Base-by-base conservation (phyloP, 1,140 invertebrate genomes). In the Aplysia californica region DNA sequence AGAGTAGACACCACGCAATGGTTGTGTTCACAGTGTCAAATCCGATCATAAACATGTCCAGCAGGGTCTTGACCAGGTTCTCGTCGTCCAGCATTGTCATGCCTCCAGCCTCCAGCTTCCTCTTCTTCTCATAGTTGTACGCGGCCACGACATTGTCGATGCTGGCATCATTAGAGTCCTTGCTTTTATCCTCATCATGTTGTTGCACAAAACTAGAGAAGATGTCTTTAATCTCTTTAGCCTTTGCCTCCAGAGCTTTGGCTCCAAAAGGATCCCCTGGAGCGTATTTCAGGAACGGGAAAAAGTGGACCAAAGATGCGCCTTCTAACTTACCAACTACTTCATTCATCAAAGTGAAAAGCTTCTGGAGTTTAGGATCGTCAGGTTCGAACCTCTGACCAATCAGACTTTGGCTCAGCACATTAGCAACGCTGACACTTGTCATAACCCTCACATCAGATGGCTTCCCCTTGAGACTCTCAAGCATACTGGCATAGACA, bases 21-120 rank as follows among this genome's bases (percentile, higher is more conserved):
- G 96, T 95, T 0, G 94, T 93, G 38, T 96, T 89, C 0, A 95
- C 95, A 0, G 96, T 98, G 85, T 98, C 97, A n/a, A 95, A 92
- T 0, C 96, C 96, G 23, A 96, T 96, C 0, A 96, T 95, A 84
- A 96, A 96, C 75, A 98, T 90, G 89, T 98, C 96, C 21, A 71
- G 29, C 6, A 87, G 77, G 6, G 64, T 39, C n/a, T 33, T 23
- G 23, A 55, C 26, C 18, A 84, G 58, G 31, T 83, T 75, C 15
- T 70, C 56, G 41, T 78, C 75, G 31, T 44, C 39, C 38, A 68
- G 39, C 26, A 44, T 44, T 1, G 36, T 41, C 31, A 31, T 68
- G 38, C 50, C 66, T 36, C 66, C 66, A 44, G 66, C 2, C 23
- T 26, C 2, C 10, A 26, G 26, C 31, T 68, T 44, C 66, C 31